Percentiles rank a stretch among this genome's conserved stretches.
Conservation (phyloP, 2,797 vertebrate species). For the Pyrocephalus nanus region DNA sequence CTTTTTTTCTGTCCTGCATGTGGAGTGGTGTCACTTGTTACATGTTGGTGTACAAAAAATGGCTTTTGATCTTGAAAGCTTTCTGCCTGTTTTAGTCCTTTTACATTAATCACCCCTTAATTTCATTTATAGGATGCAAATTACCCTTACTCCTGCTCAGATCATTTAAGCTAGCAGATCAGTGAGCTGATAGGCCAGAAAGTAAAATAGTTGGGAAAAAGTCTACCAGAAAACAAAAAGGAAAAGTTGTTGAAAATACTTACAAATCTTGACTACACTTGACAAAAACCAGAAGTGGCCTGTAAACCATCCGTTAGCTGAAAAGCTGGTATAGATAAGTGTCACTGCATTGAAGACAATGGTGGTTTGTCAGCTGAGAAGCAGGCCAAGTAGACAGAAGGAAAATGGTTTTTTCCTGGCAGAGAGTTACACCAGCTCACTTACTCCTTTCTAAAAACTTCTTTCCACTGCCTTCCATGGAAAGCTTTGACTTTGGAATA, state of each 20-base stretch:
- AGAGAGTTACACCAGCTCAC: neutral
- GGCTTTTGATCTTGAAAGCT: neutral
- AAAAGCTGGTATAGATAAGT: conserved; percentile 61
- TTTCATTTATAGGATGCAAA: conserved; percentile 1
- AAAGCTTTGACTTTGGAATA: neutral
- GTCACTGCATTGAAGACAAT: conserved; percentile 53
- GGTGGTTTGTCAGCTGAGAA: conserved; percentile 48
- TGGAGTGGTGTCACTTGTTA: neutral
- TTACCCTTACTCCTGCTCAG: neutral
- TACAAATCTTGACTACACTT: conserved; percentile 33
- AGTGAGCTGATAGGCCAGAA: neutral
- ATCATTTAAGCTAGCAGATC: neutral
- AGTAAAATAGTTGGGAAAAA: neutral
- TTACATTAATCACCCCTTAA: neutral
- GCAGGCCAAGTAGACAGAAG: conserved; percentile 9
- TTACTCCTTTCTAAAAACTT: conserved; percentile 8
- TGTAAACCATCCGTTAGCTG: conserved; percentile 45
- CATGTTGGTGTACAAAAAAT: neutral
- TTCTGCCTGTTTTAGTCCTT: neutral
- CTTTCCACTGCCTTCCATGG: neutral
- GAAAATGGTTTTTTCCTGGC: conserved; percentile 30
- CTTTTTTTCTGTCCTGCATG: neutral
- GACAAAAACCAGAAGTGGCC: conserved; percentile 51
- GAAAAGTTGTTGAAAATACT: conserved; percentile 10
- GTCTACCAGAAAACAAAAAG: neutral